A percentile compares a stretch with the other conserved stretches of the same genome.
Conservation (phyloP, 2,888 invertebrate species). For the Salticus scenicus region DNA sequence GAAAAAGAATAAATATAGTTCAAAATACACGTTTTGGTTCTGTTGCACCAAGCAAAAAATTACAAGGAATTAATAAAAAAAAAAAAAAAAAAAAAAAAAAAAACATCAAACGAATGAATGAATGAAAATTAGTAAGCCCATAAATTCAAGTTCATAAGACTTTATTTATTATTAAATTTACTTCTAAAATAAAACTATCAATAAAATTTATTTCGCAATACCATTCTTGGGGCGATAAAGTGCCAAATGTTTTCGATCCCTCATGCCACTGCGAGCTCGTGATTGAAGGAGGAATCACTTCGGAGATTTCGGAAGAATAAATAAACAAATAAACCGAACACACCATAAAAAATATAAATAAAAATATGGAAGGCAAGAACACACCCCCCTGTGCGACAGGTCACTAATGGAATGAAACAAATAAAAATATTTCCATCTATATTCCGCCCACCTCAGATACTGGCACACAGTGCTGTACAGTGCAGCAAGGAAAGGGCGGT, state of each 20-base stretch:
- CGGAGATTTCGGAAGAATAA: constrained; percentile 31
- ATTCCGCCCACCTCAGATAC: constrained; percentile 64
- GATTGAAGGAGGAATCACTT: constrained; percentile 42
- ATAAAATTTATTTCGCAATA: no score
- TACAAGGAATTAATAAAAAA: no score
- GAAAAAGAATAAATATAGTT: no score
- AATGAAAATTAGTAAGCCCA: no score
- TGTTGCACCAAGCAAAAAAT: no score
- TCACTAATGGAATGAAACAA: constrained; percentile 59
- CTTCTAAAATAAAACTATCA: no score
- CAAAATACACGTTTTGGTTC: no score
- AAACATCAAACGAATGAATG: no score
- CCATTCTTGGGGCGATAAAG: no score
- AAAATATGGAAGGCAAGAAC: constrained; percentile 29
- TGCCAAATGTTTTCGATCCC: constrained; percentile 22
- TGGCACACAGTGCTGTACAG: constrained; percentile 22
- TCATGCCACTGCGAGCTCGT: background rate
- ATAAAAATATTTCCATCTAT: constrained; percentile 59
- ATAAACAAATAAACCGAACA: constrained; percentile 9
- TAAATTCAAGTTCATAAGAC: no score
- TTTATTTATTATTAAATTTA: no score
- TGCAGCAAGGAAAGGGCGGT: constrained; percentile 66
- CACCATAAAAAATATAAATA: background rate
- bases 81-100: no score
- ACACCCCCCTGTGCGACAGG: constrained; percentile 56